Conservation (phyloP, 2,113 vertebrate genomes). For the Cynoglossus semilaevis region DNA sequence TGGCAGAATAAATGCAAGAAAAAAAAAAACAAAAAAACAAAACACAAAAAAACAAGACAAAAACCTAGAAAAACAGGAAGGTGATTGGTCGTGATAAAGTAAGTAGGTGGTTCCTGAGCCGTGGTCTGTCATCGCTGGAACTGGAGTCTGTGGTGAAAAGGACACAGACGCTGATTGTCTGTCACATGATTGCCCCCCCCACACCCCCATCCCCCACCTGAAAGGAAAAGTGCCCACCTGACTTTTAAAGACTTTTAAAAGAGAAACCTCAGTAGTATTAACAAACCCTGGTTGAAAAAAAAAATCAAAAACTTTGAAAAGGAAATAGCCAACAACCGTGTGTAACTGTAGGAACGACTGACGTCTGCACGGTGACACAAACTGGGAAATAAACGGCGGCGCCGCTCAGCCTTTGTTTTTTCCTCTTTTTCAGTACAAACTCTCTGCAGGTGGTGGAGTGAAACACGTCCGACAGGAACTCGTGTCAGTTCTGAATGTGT, state of each 20-base stretch:
- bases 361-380: slow-evolving; percentile 10
- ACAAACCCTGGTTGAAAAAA: not conserved
- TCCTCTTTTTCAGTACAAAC: slow-evolving; percentile 22
- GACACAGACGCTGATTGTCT: not conserved
- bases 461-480: slow-evolving; percentile 14
- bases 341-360: slow-evolving; percentile 2
- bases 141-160: slow-evolving; percentile 5
- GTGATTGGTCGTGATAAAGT: too few relatives aligned
- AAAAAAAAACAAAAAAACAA: not conserved
- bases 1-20: slow-evolving; percentile 17
- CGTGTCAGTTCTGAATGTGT: slow-evolving; percentile 41
- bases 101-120: not conserved
- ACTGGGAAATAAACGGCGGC: slow-evolving; percentile 15
- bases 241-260: slow-evolving; percentile 9
- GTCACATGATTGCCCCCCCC: not conserved
- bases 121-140: not conserved
- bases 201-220: slow-evolving; percentile 17
- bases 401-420: slow-evolving; percentile 16
- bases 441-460: slow-evolving; percentile 22
- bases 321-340: slow-evolving; percentile 20
- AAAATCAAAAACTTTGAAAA: slow-evolving; percentile 23
- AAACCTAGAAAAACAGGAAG: not conserved
- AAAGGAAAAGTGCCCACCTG: slow-evolving; percentile 15
- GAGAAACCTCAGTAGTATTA: slow-evolving; percentile 1
- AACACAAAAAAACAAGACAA: slow-evolving; percentile 1